Conservation (phyloP, 2,113 vertebrate genomes). For the Eudorcas thomsonii region DNA sequence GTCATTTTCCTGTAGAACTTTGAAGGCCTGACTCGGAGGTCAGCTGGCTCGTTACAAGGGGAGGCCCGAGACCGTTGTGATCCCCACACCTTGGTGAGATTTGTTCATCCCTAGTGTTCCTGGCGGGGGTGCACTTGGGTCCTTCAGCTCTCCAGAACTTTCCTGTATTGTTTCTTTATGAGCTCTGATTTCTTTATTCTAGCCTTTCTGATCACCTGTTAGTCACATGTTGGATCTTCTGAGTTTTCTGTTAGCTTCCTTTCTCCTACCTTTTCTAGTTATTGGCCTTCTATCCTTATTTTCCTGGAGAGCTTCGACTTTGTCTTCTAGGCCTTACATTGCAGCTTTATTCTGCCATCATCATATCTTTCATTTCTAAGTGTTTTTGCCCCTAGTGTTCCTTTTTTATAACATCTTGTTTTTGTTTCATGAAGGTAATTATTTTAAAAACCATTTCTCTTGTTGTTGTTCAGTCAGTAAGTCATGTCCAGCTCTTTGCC, state of each 20-base stretch:
- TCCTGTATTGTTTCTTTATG: background rate
- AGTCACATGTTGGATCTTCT: background rate
- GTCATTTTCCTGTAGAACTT: background rate
- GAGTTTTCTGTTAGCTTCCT: background rate
- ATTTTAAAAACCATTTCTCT: background rate
- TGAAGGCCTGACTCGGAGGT: fast-evolving
- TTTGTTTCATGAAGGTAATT: background rate
- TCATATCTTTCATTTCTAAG: background rate
- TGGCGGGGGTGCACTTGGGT: background rate
- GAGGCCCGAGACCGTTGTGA: fast-evolving
- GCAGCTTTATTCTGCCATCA: background rate
- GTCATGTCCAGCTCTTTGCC: background rate
- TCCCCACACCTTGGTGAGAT: fast-evolving
- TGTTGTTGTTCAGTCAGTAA: background rate
- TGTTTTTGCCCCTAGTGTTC: background rate
- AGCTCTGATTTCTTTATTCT: no score
- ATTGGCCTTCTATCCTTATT: background rate
- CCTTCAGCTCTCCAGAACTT: background rate
- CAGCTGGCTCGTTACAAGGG: background rate
- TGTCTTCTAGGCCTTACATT: background rate
- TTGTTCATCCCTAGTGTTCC: background rate
- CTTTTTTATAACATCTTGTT: background rate
- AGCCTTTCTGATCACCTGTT: background rate
- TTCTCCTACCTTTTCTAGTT: background rate
- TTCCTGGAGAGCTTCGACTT: background rate